phyloP scores from a whole-genome alignment of 2,113 vertebrate species.

The Charadrius vociferus region DNA sequence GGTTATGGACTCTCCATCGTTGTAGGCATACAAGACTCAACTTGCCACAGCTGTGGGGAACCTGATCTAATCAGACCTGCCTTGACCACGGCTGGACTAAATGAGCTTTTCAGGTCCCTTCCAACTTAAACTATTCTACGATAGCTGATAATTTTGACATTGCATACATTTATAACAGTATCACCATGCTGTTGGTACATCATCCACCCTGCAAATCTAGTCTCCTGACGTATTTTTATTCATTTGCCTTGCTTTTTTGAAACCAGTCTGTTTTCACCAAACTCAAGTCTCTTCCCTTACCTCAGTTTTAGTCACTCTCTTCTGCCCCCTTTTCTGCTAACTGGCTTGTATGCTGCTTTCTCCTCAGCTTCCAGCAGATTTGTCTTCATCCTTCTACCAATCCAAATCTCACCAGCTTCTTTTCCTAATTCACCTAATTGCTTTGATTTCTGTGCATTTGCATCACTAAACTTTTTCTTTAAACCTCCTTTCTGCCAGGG shows the following conservation, averaged over 20 bases:
- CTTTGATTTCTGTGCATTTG: neutral
- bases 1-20: neutral
- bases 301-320: neutral
- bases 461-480: neutral
- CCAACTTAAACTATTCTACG: neutral
- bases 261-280: neutral
- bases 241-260: neutral
- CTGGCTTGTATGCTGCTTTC: neutral
- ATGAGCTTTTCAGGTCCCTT: neutral
- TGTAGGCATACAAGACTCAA: rapidly evolving
- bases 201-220: neutral
- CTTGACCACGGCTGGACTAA: neutral
- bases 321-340: neutral
- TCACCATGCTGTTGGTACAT: neutral
- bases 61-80: neutral
- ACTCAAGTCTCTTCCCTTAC: neutral
- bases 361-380: neutral
- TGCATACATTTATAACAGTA: neutral
- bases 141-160: neutral
- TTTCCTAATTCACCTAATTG: neutral
- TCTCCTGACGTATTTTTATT: rapidly evolving
- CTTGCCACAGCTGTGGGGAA: neutral
- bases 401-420: neutral
- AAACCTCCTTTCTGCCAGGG: neutral
- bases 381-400: neutral